A percentile compares a stretch with the other conserved stretches of the same genome.
Evolutionary conservation across 2,797 vertebrate genomes (phyloP).

Genomic region (Zalophus californianus): DNA sequence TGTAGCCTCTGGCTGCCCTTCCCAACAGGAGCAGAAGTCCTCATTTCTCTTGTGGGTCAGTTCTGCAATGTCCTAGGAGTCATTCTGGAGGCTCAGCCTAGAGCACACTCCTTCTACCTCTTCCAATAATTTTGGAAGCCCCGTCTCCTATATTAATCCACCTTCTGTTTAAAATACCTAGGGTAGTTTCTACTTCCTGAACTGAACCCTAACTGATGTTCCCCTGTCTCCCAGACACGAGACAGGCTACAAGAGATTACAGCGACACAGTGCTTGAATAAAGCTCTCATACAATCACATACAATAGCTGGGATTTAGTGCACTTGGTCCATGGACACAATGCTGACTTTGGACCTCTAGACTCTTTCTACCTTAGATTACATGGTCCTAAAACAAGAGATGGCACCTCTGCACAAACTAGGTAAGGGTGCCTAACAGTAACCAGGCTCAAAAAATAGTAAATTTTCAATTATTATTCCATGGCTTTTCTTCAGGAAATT

Average conservation of each 20-base stretch:
- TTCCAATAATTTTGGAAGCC: conserved; percentile 20
- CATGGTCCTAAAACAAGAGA: background rate
- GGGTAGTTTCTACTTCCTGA: background rate
- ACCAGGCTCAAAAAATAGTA: background rate
- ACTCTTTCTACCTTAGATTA: background rate
- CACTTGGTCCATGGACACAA: background rate
- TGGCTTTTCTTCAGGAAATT: conserved; percentile 22
- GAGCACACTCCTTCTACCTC: background rate
- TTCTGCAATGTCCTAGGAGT: background rate
- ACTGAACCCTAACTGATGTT: background rate
- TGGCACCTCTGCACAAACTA: background rate
- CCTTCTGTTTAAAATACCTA: background rate
- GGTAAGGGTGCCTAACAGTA: background rate
- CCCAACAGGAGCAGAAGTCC: background rate
- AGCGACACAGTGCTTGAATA: background rate
- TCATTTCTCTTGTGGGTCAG: background rate
- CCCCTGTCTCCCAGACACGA: background rate
- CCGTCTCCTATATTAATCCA: background rate
- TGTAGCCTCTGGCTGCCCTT: background rate
- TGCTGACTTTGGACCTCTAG: background rate
- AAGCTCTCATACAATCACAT: background rate
- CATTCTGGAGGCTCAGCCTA: background rate
- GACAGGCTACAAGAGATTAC: background rate
- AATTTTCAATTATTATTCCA: background rate
- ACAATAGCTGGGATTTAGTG: background rate